Base-by-base conservation (phyloP, 2,797 vertebrate genomes). In the Pempheris klunzingeri region DNA sequence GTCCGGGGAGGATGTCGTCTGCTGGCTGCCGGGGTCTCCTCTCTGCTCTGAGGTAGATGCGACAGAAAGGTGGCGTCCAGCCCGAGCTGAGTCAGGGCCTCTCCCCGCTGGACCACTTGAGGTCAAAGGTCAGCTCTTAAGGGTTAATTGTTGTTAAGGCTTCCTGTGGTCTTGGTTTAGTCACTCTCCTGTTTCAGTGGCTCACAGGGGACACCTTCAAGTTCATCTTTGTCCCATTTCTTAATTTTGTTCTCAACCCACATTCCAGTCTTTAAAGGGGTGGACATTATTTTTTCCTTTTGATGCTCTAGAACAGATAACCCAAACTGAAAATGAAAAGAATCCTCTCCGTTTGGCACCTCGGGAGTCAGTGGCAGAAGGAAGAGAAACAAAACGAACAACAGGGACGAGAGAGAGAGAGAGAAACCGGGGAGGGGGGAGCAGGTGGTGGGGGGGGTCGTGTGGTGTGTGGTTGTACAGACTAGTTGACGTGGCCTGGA, bases 291-390 rank as follows among this genome's bases (percentile, higher is more conserved):
- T 57, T 38, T 59, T 47, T 59, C 34, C 53, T 78, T 75, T 39
- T 26, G 76, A 80, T 53, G 71, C 76, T 80, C 65, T 13, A 55
- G 54, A 80, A 80, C 66, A 63, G 26, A 83, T 32, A 62, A 81
- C 36, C 54, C 70, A 65, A 83, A 85, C 44, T 39, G 63, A 85
- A 84, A 86, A 71, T 32, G 55, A 80, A 76, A 72, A 78, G 62
- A 64, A 67, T 80, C 68, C 53, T 96, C 85, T 96, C 93, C 92
- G 91, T 97, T 97, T 97, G 97, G 97, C 97, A 98, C 96, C 94
- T 92, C 67, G 82, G 94, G 92, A 79, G 86, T 87, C 77, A 78
- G 87, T 75, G 84, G 76, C 43, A 67, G 85, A 64, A 84, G 70
- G 46, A 57, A 55, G 71, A 81, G 67, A 63, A 87, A 64, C 54